Conservation (phyloP, 37 sponge, comb jelly and placozoan species). For the Geodia barretti region DNA sequence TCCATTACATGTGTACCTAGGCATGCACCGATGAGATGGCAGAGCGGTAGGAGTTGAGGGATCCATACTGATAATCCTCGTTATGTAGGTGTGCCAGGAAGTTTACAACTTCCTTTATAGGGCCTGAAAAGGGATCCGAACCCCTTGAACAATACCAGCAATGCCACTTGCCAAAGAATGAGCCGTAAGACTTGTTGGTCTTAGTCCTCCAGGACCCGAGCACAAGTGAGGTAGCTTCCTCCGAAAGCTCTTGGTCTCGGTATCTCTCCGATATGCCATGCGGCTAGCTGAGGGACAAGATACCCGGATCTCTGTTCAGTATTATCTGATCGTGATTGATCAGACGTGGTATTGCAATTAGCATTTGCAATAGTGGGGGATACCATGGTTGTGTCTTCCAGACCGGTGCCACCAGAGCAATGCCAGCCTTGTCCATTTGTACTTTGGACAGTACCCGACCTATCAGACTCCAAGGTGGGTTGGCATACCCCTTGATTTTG, state of each 20-base stretch:
- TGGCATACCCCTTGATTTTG: constrained; percentile 17
- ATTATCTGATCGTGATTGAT: background rate
- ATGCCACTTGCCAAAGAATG: constrained; percentile 32
- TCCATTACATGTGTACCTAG: constrained; percentile 45
- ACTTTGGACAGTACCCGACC: constrained; percentile 29
- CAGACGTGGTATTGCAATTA: constrained; percentile 21
- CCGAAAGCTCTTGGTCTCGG: constrained; percentile 17
- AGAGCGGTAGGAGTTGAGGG: constrained; percentile 43
- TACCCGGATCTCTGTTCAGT: too few species aligned
- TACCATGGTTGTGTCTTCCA: constrained; percentile 54
- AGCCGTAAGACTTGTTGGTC: constrained; percentile 21
- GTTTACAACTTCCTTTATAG: constrained; percentile 44
- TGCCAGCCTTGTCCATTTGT: background rate
- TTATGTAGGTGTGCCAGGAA: constrained; percentile 43
- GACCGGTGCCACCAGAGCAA: constrained; percentile 45
- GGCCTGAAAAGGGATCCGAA: constrained; percentile 50
- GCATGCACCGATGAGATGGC: constrained; percentile 49
- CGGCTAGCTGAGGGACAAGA: constrained; percentile 33
- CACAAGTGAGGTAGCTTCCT: constrained; percentile 28
- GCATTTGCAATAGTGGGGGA: constrained; percentile 26
- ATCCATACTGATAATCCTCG: constrained; percentile 47
- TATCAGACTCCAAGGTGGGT: constrained; percentile 45
- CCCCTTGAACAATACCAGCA: constrained; percentile 38
- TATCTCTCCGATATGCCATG: constrained; percentile 45
- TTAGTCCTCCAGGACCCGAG: constrained; percentile 45